Evolutionary conservation across 1,140 invertebrate species (phyloP).

Genomic region (Hyles vespertilio): DNA sequence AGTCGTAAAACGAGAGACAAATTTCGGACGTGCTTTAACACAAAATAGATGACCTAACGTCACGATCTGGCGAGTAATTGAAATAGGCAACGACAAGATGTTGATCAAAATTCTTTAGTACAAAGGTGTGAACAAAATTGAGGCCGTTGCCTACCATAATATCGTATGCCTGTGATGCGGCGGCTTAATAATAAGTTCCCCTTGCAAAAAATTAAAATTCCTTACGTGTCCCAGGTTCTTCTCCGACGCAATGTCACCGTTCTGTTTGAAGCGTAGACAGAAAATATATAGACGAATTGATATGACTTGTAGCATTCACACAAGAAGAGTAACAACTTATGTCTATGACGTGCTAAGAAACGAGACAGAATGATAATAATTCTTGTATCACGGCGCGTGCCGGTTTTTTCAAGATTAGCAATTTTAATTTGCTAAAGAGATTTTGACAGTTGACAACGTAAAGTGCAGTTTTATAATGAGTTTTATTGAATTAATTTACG

Average conservation of each 20-base stretch:
- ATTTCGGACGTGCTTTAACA: conserved; percentile 6
- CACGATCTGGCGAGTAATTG: conserved; percentile 22
- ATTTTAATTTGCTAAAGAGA: too few relatives aligned
- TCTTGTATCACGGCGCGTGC: too few relatives aligned
- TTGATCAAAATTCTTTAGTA: conserved; percentile 42
- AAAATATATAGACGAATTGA: too few relatives aligned
- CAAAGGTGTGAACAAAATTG: conserved; percentile 34
- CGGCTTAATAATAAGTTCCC: conserved; percentile 62
- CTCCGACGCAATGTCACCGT: conserved; percentile 53
- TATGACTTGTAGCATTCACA: too few relatives aligned
- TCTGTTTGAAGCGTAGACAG: conserved; percentile 52
- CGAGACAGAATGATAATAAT: too few relatives aligned
- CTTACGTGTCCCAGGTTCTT: conserved; percentile 43
- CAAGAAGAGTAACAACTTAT: too few relatives aligned
- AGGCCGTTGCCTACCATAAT: conserved; percentile 35
- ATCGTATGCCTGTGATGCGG: conserved; percentile 48
- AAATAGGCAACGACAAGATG: conserved; percentile 31
- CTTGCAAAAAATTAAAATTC: conserved; percentile 65
- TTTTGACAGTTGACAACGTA: too few relatives aligned
- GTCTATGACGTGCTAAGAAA: too few relatives aligned
- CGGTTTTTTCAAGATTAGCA: too few relatives aligned
- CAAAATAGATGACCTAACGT: conserved; percentile 8
- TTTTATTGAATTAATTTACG: too few relatives aligned
- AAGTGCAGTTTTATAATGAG: too few relatives aligned
- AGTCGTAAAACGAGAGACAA: conserved; percentile 1